Evolutionary conservation across 2,888 invertebrate genomes (phyloP), one percentile per base, ranked within the genome.

Genomic region (Ptychoptera albimana): DNA sequence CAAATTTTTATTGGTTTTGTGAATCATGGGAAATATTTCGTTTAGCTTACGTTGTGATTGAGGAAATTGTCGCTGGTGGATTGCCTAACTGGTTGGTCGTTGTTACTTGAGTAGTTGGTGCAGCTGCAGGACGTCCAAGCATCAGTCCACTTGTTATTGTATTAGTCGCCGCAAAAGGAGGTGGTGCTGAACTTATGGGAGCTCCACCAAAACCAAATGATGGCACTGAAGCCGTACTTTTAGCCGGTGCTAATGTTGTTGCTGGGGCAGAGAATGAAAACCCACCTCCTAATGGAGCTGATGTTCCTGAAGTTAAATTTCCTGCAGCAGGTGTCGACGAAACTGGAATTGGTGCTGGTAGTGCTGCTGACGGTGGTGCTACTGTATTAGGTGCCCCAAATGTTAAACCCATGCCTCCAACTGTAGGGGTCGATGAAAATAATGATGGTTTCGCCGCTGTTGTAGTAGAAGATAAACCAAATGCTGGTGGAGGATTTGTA

Each of bases 21-120:
- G 5, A 31, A 34, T 39, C 12, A 15, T 6, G n/a, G n/a, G 9
- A 4, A 29, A 16, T 15, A 6, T 23, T 39, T 5, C 40, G 12
- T 23, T 9, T 10, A n/a, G 34, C 43, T 36, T 47, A 50, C 50
- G 46, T 47, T 36, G 50, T 50, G 2, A 32, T 39, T 37, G 47
- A 46, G 6, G 47, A 34, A n/a, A 48, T 38, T 12, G 36, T 8
- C 5, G 31, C 42, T 47, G 35, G 43, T 39, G 11, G 43, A 35
- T 35, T 41, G 30, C 15, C 43, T 43, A 7, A 43, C 34, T 14
- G 42, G 39, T 29, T 46, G 47, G 6, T 37, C 12, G 15, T 58
- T 1, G 56, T 56, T 35, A 55, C 59, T 3, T 58, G 57, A 0
- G 55, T 56, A 2, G 60, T 60, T 2, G 55, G 50, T 2, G 61